Conservation (phyloP, 2,888 invertebrate species). For the Drosophila quinaria region DNA sequence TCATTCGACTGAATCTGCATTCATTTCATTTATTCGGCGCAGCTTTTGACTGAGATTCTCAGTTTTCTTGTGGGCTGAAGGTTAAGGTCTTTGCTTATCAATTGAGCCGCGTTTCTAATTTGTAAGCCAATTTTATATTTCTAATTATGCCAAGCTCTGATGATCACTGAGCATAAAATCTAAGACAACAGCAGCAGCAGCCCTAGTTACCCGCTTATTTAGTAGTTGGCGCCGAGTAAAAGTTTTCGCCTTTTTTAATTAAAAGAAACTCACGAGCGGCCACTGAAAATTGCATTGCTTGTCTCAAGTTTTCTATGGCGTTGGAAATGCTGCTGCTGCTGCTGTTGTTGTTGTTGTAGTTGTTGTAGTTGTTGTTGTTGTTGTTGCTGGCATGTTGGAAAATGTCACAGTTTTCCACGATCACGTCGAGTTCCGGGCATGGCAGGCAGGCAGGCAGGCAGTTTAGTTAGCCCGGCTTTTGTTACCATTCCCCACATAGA, state of each 20-base stretch:
- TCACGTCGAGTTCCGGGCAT: constrained; percentile 56
- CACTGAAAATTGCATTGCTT: constrained; percentile 49
- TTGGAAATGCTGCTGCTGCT: constrained; percentile 28
- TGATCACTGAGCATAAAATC: constrained; percentile 80
- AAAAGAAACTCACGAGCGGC: constrained; percentile 75
- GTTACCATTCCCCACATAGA: constrained; percentile 79
- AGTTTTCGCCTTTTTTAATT: constrained; percentile 79
- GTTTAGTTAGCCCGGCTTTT: constrained; percentile 49
- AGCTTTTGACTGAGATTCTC: constrained; percentile 1
- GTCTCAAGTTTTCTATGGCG: constrained; percentile 50
- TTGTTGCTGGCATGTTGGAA: constrained; percentile 46
- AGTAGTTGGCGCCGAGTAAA: constrained; percentile 70
- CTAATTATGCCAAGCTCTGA: constrained; percentile 66
- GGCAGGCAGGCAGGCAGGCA: constrained; percentile 2
- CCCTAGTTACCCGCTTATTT: constrained; percentile 77
- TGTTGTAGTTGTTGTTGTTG: constrained; percentile 25
- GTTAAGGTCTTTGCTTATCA: constrained; percentile 60
- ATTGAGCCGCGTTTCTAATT: constrained; percentile 58
- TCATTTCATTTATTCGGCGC: constrained; percentile 14
- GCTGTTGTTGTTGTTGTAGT: constrained; percentile 29
- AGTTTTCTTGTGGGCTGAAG: constrained; percentile 30
- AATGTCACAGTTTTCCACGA: constrained; percentile 65
- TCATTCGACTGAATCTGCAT: constrained; percentile 24
- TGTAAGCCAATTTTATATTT: constrained; percentile 49
- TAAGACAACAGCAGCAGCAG: constrained; percentile 64